Base-by-base conservation (phyloP, 2,797 vertebrate genomes). In the Scyliorhinus canicula region DNA sequence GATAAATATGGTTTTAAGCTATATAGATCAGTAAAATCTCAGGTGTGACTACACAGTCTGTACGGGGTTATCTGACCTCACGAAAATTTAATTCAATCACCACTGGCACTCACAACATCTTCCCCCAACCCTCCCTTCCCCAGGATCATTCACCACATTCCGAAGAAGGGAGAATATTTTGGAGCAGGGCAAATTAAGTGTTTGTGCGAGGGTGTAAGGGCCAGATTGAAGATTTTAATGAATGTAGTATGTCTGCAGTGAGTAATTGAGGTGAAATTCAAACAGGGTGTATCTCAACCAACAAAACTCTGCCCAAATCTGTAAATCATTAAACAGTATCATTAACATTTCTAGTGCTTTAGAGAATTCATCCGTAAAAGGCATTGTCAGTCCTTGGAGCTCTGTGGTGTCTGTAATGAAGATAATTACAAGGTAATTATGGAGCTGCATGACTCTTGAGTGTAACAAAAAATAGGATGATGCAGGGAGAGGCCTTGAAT, bases 361-460 rank as follows among this genome's bases (percentile, higher is more conserved):
- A 44, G 60, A 91, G n/a, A 91, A 44, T 44, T 26, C 88, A 44
- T 65, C 57, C 65, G 88, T 91, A 63, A 91, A 65, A 91, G 88
- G 24, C 57, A 44, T n/a, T 44, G n/a, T 91, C 35, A 65, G 57
- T n/a, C 65, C 88, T 91, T 57, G 26, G 57, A 91, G 57, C 44
- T 91, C 21, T 65, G 57, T 91, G 88, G 88, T 91, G 35, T 63
- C 88, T 91, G 88, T 44, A 91, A 65, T 91, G 88, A 91, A 65
- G 88, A 63, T 91, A 91, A 91, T 91, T 91, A 91, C n/a, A 26
- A 60, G 85, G n/a, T 2, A 91, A 63, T 91, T 91, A 91, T 63
- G 35, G 57, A 65, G 40, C n/a, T 91, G 57, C 88, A 8, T 91
- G 88, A 91, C 88, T 91, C 88, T n/a, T 65, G 57, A 91, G n/a